Conservation (phyloP, 2,113 vertebrate genomes). For the Pangasianodon gigas region DNA sequence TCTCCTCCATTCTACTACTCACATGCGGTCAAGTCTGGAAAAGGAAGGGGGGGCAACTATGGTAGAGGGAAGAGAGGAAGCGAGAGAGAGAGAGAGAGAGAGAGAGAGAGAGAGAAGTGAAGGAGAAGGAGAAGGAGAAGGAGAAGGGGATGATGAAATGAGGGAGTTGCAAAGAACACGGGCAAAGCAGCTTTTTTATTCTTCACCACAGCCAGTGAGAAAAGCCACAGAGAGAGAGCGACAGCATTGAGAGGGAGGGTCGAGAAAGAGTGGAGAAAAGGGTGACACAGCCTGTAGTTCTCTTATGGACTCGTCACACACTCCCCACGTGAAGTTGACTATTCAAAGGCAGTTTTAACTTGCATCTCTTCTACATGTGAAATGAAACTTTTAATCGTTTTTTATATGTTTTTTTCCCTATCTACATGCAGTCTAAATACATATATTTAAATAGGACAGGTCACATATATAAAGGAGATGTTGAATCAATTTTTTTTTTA, state of each 20-base stretch:
- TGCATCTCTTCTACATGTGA: background rate
- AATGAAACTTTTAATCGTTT: background rate
- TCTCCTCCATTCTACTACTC: conserved; percentile 52
- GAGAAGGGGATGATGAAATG: conserved; percentile 45
- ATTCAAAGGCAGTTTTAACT: conserved; percentile 32
- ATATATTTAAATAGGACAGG: background rate
- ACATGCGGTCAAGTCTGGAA: conserved; percentile 79
- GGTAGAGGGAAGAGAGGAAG: conserved; percentile 55
- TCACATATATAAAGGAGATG: background rate
- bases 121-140: conserved; percentile 46
- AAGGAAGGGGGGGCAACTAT: conserved; percentile 66
- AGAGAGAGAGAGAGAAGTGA: conserved; percentile 37
- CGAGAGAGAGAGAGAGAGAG: conserved; percentile 50
- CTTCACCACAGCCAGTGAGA: conserved; percentile 44
- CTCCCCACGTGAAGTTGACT: conserved; percentile 21
- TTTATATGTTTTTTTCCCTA: background rate
- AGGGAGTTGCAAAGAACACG: conserved; percentile 41
- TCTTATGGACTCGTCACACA: conserved; percentile 33
- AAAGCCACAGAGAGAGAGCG: conserved; percentile 28
- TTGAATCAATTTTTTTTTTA: conserved; percentile 6
- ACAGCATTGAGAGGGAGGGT: conserved; percentile 44
- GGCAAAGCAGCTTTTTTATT: conserved; percentile 39
- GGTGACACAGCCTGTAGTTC: conserved; percentile 51
- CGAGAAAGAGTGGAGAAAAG: conserved; percentile 40
- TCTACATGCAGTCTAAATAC: background rate